These are phyloP conservation scores for Neosilurus hyrtlii DNA, from an alignment of 2,797 vertebrate genomes.

Conservation along the genomic window DNA sequence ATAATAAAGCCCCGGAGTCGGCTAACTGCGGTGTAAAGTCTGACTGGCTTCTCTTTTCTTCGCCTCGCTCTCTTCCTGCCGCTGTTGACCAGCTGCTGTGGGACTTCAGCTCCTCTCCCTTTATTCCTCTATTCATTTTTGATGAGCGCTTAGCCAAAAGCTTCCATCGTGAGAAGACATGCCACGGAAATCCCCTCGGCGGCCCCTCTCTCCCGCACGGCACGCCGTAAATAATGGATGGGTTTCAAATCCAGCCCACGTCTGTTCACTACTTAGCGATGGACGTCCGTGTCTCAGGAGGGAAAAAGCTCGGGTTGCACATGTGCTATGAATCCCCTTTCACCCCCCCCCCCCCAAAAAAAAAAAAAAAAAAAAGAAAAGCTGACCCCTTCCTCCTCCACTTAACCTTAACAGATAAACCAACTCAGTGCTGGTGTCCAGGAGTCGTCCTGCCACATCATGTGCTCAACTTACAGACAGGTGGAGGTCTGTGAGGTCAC, in stretches of 20 bases:
- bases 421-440: not conserved
- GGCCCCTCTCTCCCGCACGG: conserved; percentile 42
- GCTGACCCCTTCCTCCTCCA: not conserved
- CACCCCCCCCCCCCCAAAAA: conserved; percentile 40
- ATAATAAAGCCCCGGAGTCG: not conserved
- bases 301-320: conserved; percentile 48
- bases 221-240: conserved; percentile 66
- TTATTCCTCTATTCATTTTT: conserved; percentile 63
- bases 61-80: conserved; percentile 26
- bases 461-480: not conserved
- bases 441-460: conserved; percentile 1
- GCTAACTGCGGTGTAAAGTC: not conserved
- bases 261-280: conserved; percentile 36
- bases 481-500: not conserved
- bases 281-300: conserved; percentile 44
- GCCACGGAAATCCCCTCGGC: conserved; percentile 53
- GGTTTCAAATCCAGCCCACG: conserved; percentile 56
- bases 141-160: conserved; percentile 62
- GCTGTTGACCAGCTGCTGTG: conserved; percentile 49
- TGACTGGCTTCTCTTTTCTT: not conserved
- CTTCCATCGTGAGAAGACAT: conserved; percentile 48
- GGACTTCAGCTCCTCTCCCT: conserved; percentile 44
- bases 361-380: not conserved
- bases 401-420: conserved; percentile 19
- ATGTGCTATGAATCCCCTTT: conserved; percentile 56